Evolutionary conservation across 1,140 invertebrate genomes (phyloP), one percentile per base, ranked within the genome.

Genomic region (Hydropsyche tenuis): DNA sequence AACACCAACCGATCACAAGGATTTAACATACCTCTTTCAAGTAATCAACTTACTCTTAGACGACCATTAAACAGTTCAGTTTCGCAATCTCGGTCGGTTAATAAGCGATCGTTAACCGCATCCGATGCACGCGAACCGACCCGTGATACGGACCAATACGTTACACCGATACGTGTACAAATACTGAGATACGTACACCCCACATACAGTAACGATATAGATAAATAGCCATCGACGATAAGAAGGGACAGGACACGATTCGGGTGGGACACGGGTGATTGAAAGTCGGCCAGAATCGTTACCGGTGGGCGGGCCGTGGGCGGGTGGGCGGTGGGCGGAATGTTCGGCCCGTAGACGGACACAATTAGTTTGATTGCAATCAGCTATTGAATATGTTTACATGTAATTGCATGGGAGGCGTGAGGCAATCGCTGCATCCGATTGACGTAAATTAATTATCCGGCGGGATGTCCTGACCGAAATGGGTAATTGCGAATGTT

Each of bases 321-420:
- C 23, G 62, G 30, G 14, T 11, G 62, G 25, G 62, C 37, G 25
- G 14, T 30, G 64, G 20, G 1, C 30, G 64, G n/a, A 22, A 20
- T 6, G 7, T 20, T 12, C 20, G 3, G 46, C 64, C 48, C 46
- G 64, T 53, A 30, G 63, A 48, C 45, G 53, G 71, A 73, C 56
- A 73, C 74, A 75, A 75, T 75, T 75, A 75, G 74, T 75, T 72
- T 73, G 74, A 75, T 73, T 75, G 74, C 74, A 75, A 75, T 75
- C 74, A 75, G 64, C 70, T 62, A 51, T 65, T 72, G 70, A 69
- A 69, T 73, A 68, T 72, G 70, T 69, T 75, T 75, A 75, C 74
- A 73, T 69, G 70, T 73, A 69, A 73, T 75, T 65, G 70, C n/a
- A 11, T 11, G 64, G 65, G 68, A 14, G 68, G 45, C 42, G 23